Conservation (phyloP, 2,797 vertebrate species). For the Carcharodon carcharias region DNA sequence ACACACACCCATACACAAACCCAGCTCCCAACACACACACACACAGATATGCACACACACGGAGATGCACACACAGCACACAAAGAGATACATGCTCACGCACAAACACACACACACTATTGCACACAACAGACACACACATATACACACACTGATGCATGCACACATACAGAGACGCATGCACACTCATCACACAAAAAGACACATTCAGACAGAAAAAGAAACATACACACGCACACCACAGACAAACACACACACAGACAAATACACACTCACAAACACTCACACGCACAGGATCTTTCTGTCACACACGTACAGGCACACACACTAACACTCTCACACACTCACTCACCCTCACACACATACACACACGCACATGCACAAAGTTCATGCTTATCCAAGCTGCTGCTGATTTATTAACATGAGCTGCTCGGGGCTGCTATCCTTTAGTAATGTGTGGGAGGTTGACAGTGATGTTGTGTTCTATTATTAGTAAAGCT, state of each 20-base stretch:
- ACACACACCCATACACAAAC: neutral
- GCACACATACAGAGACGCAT: neutral
- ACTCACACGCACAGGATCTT: neutral
- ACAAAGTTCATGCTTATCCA: neutral
- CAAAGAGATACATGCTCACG: too few relatives aligned
- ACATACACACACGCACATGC: neutral
- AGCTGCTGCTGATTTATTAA: slow-evolving; percentile 30
- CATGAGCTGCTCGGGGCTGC: neutral
- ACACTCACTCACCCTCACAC: too few relatives aligned
- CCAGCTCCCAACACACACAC: too few relatives aligned
- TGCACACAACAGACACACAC: neutral
- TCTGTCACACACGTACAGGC: too few relatives aligned
- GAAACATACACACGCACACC: too few relatives aligned
- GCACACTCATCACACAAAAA: too few relatives aligned
- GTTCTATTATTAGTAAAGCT: slow-evolving; percentile 28
- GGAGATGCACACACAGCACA: too few relatives aligned
- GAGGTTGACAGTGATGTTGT: slow-evolving; percentile 11
- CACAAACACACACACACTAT: too few relatives aligned
- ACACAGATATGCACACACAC: neutral
- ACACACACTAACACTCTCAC: neutral
- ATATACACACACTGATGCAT: neutral
- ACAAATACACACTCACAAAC: too few relatives aligned
- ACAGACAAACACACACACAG: too few relatives aligned
- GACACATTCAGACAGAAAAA: too few relatives aligned
- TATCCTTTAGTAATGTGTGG: neutral